phyloP scores from a whole-genome alignment of 2,113 vertebrate species.

The Triplophysa rosa region DNA sequence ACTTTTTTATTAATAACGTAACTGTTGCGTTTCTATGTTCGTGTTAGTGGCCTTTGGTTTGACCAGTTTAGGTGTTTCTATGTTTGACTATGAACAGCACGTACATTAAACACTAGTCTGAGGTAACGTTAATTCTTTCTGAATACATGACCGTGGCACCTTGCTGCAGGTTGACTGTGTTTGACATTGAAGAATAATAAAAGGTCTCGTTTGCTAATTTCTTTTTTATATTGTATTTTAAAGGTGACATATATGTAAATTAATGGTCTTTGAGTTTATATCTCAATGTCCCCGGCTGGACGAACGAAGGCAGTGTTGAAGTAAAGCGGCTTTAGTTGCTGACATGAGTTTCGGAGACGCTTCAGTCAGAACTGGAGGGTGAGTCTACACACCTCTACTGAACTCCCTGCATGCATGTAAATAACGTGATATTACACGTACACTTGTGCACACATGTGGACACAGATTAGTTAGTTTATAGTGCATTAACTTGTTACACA shows the following conservation, averaged over 20 bases:
- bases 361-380: slow-evolving; percentile 8
- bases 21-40: background rate
- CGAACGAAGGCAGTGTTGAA: background rate
- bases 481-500: background rate
- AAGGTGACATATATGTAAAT: background rate
- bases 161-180: background rate
- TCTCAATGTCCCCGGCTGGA: slow-evolving; percentile 3
- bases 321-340: slow-evolving; percentile 8
- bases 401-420: too few relatives aligned
- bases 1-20: background rate
- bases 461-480: background rate
- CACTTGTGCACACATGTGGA: too few relatives aligned
- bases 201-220: background rate
- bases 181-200: background rate
- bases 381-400: background rate
- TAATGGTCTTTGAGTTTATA: background rate
- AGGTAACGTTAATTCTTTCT: background rate
- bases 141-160: background rate
- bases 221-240: background rate
- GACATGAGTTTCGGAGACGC: slow-evolving; percentile 30
- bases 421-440: too few relatives aligned
- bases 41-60: background rate
- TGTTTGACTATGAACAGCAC: background rate
- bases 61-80: background rate
- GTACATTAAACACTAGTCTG: background rate